Evolutionary conservation across 2,888 invertebrate genomes (phyloP).

Genomic region (Drosophila tanythrix): DNA sequence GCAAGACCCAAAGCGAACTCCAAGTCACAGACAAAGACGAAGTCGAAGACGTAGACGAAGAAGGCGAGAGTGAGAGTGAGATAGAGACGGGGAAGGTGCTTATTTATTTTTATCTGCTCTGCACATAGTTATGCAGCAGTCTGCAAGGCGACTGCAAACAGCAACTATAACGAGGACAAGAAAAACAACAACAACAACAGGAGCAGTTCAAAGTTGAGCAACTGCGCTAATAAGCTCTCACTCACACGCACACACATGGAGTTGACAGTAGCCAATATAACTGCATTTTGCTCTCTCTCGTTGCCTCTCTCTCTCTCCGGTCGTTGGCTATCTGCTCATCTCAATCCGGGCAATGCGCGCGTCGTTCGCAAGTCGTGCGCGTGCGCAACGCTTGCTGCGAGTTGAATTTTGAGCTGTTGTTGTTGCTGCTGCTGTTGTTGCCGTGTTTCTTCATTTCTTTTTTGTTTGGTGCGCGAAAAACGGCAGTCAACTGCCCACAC

Average conservation of each 20-base stretch:
- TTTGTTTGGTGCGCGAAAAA: constrained; percentile 62
- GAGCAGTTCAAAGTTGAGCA: constrained; percentile 26
- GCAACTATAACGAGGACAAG: constrained; percentile 1
- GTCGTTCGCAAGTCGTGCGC: constrained; percentile 70
- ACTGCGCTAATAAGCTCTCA: constrained; percentile 21
- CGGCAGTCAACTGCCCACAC: constrained; percentile 76
- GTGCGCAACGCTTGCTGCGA: constrained; percentile 61
- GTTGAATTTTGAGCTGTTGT: constrained; percentile 10
- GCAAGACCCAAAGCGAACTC: constrained; percentile 4
- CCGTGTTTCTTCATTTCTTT: constrained; percentile 11
- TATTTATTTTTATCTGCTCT: background rate
- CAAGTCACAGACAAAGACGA: background rate
- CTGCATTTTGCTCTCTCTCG: constrained; percentile 1
- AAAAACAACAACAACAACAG: background rate
- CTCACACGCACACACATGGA: constrained; percentile 1
- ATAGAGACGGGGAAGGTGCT: background rate
- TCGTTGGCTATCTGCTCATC: background rate
- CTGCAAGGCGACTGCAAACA: background rate
- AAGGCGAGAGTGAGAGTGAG: background rate
- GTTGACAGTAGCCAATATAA: constrained; percentile 32
- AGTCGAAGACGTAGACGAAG: background rate
- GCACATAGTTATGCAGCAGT: constrained; percentile 6
- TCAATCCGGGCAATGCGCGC: constrained; percentile 36
- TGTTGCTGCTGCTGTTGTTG: background rate
- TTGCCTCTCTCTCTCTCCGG: background rate